Base-by-base conservation (phyloP, 2,113 vertebrate genomes). In the Notarius quadriscutis region DNA sequence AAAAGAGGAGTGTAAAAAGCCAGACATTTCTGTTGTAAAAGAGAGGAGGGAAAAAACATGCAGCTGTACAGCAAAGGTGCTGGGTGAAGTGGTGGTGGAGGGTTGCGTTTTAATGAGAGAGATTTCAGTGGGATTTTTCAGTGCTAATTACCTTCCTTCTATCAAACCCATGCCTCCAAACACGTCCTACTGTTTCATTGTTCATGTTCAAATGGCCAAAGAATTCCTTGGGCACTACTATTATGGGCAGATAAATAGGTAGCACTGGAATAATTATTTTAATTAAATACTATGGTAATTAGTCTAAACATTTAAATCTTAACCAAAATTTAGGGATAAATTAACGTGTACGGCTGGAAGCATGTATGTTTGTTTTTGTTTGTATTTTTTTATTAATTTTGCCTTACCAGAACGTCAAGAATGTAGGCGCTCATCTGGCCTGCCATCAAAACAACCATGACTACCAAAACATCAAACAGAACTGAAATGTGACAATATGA, bases 41-140 rank as follows among this genome's bases (percentile, higher is more conserved):
- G 41, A 57, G 78, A 89, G 60, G 88, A 58, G 81, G 84, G 84
- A 11, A 22, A 85, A 88, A 81, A 84, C 86, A 63, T 67, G 86
- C 91, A 92, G 91, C 91, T 93, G 91, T 90, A 90, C 30, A 80
- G 81, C 84, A 87, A 83, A 71, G 25, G 84, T 84, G 82, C 48
- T 78, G 50, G 69, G 79, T 84, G 77, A 81, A 86, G 77, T 17
- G 87, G 86, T 83, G 63, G 90, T 85, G 86, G 90, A 55, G 82
- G 83, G 34, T 41, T 89, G 81, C 41, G 83, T 81, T 92, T 93
- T 92, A 92, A 94, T 91, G 91, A 93, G 91, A 88, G 88, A 91
- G 87, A 92, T 91, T 94, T 93, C 89, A 91, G 91, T 90, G 92
- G 91, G 83, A 92, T 92, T 91, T 92, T 90, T 87, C 67, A 89